Conservation (phyloP, 1,140 invertebrate species). For the Pogonognathellus flavescens region DNA sequence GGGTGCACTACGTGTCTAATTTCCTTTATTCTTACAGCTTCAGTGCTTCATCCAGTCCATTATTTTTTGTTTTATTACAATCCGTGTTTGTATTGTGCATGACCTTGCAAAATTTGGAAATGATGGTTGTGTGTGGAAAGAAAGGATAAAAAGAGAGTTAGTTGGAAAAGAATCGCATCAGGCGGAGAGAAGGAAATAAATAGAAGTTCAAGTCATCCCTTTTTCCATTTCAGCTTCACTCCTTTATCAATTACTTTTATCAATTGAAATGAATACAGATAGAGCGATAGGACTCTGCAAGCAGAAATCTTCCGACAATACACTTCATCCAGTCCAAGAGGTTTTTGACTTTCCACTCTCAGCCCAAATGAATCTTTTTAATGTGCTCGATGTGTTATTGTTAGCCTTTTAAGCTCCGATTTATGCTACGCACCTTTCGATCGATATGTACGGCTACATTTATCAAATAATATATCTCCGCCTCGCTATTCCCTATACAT, state of each 20-base stretch:
- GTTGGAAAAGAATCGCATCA: neutral
- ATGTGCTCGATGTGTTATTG: neutral
- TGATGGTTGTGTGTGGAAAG: neutral
- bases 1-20: no score
- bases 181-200: neutral
- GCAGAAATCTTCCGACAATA: no score
- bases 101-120: constrained; percentile 14
- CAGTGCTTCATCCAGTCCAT: no score
- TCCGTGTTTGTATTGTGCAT: neutral
- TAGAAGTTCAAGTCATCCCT: constrained; percentile 22
- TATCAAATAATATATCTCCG: no score
- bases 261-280: constrained; percentile 26
- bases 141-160: constrained; percentile 1
- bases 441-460: no score
- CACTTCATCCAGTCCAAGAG: no score
- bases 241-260: constrained; percentile 27
- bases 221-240: neutral
- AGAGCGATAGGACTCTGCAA: no score
- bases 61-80: neutral
- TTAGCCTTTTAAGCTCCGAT: no score
- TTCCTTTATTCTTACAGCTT: no score
- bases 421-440: no score
- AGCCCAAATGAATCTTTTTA: constrained; percentile 14
- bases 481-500: no score
- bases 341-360: constrained; percentile 19